Evolutionary conservation across 2,113 vertebrate species (phyloP), one percentile per base, ranked within the genome.

Genomic region (Maccullochella peelii): DNA sequence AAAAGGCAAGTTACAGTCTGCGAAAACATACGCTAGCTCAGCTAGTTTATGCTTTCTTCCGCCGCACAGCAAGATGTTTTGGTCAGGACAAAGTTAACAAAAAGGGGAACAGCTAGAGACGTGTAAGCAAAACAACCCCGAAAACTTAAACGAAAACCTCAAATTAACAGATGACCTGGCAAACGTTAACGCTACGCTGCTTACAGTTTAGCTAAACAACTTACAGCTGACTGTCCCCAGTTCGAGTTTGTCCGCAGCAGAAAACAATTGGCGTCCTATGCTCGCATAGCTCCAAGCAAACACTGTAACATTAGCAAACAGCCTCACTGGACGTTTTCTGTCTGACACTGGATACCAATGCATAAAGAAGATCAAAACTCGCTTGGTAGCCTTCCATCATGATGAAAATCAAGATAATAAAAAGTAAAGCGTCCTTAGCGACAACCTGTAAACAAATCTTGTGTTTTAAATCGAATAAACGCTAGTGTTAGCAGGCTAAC

Each of bases 231-330:
- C 44, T 79, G 76, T 83, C 78, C 63, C 47, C 75, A 49, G 84
- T 77, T 55, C n/a, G 80, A 88, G 87, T 91, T 87, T 42, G 80
- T 79, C 80, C 57, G 69, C 82, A 83, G 84, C 82, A 77, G 68
- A 88, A 91, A 93, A 94, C 90, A 91, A 92, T 91, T n/a, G 71
- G 30, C 71, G 85, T 90, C 83, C 89, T 86, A 21, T 86, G 84
- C 79, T 73, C 30, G 57, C 25, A 71, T 33, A 69, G 90, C 87
- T 90, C 80, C 87, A 62, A 88, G 88, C 90, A 89, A 92, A 91
- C 77, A 90, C 82, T 62, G 66, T 79, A 84, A 78, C 80, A 77
- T 90, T 93, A 94, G 91, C 93, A 72, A 80, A 90, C 73, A 91
- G 79, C 83, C 70, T 72, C 82, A 75, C 50, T 81, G 54, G 72